Base-by-base conservation (phyloP, 2,888 invertebrate genomes). In the Oithona nana region DNA sequence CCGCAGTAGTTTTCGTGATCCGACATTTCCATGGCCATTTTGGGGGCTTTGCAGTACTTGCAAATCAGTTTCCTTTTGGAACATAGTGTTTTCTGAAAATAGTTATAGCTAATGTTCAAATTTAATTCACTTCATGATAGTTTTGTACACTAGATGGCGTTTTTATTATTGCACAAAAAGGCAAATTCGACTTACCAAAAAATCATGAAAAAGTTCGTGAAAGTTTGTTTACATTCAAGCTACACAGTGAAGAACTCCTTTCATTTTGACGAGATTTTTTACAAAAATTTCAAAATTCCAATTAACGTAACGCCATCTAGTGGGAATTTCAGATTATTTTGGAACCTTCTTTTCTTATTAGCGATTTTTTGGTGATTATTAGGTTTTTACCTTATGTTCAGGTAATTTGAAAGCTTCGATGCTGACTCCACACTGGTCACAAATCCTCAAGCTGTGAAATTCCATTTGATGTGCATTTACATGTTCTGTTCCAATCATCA, bases 1-100 rank as follows among this genome's bases (percentile, higher is more conserved):
- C 84, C 83, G 74, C 84, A 84, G 72, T 83, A 83, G 63, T 77
- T 77, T 70, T 80, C 79, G 71, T 84, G 84, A 0, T 77, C 75
- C 0, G 77, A 77, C 66, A 83, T 71, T 16, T 80, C 79, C 64
- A 75, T 72, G 1, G 80, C 78, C 0, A 80, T 77, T 31, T 82
- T 71, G 66, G 82, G 81, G 64, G 84, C 70, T 66, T 81, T 80
- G 71, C 84, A 84, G 71, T 74, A 82, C 71, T 77, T 75, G 74
- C 84, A 84, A 1, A 77, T 71, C 67, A 79, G 72, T 66, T 79
- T 73, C 20, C 79, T 79, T 66, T 76, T 75, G 0, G 75, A 74
- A 68, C 81, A 81, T 0, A 76, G 75, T 67, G 77, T 75, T 26
- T 77, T 70, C 68, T 79, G 71, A 64, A 75, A 49, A 20, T n/a